phyloP scores from a whole-genome alignment of 2,888 invertebrate species.

The Resseliella maxima region DNA sequence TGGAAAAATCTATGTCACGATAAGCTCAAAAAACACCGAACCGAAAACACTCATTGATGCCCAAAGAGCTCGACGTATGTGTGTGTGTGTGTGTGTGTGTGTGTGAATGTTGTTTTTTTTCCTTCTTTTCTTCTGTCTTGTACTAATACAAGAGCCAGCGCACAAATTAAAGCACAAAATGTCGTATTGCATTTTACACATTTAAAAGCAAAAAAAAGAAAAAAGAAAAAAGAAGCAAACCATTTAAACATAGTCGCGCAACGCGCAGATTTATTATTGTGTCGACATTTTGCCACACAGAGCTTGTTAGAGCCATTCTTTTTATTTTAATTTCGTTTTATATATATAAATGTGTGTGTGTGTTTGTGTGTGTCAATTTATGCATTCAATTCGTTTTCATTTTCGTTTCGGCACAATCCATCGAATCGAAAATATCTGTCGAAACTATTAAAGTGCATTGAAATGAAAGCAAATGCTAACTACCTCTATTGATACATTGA shows the following conservation, averaged over 20 bases:
- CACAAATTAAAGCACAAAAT: constrained; percentile 43
- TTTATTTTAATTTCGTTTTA: not conserved
- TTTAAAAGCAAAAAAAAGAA: too few relatives aligned
- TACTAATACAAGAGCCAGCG: not conserved
- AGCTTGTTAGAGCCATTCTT: not conserved
- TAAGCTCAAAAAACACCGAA: not conserved
- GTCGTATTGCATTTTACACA: constrained; percentile 14
- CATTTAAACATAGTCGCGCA: not conserved
- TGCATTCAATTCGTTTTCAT: not conserved
- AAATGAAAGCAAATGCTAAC: not conserved
- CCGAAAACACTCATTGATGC: constrained; percentile 30
- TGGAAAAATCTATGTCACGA: constrained; percentile 3
- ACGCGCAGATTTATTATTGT: constrained; percentile 35
- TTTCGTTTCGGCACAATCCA: not conserved
- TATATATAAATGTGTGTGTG: too few relatives aligned
- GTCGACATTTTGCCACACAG: constrained; percentile 18
- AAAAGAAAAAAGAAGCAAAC: too few relatives aligned
- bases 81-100: not conserved
- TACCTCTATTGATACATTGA: not conserved
- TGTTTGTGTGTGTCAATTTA: too few relatives aligned
- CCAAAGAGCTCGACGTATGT: too few relatives aligned
- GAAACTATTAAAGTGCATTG: constrained; percentile 36
- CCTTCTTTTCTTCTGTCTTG: not conserved
- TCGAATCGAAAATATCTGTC: constrained; percentile 24
- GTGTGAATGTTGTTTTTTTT: not conserved